phyloP scores from a whole-genome alignment of 2,888 invertebrate genomes.

The Mythimna albipuncta region DNA sequence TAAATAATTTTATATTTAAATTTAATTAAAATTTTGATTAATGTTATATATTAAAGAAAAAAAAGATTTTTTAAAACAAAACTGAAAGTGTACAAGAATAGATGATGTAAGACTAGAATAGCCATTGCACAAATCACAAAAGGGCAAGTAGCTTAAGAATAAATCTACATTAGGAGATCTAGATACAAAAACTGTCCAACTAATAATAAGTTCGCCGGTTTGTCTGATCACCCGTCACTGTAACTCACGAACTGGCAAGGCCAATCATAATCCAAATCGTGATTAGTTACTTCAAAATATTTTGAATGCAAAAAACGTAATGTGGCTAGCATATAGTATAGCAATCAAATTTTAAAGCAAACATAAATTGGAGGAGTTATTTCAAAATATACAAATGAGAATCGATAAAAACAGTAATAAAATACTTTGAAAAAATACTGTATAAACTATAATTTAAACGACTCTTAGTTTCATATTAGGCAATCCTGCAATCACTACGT shows the following conservation, averaged over 20 bases:
- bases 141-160: constrained; percentile 6
- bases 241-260: constrained; percentile 75
- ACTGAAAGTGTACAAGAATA: background rate
- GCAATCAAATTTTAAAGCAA: constrained; percentile 29
- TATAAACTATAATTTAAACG: constrained; percentile 16
- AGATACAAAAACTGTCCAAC: constrained; percentile 46
- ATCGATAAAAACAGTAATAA: constrained; percentile 23
- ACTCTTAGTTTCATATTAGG: background rate
- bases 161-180: constrained; percentile 27
- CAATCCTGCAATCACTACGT: background rate
- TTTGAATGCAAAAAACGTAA: constrained; percentile 55
- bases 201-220: constrained; percentile 68
- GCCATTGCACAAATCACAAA: constrained; percentile 3
- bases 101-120: background rate
- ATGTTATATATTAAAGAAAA: background rate
- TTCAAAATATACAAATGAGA: constrained; percentile 22
- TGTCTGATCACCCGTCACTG: constrained; percentile 72
- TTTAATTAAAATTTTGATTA: background rate
- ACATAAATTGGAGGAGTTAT: constrained; percentile 14
- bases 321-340: constrained; percentile 19
- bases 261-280: constrained; percentile 45
- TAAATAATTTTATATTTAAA: background rate
- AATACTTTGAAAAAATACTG: constrained; percentile 12
- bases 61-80: background rate
- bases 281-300: constrained; percentile 61